Base-by-base conservation (phyloP, 2,797 vertebrate species). In the Phrynocephalus vlangalii region DNA sequence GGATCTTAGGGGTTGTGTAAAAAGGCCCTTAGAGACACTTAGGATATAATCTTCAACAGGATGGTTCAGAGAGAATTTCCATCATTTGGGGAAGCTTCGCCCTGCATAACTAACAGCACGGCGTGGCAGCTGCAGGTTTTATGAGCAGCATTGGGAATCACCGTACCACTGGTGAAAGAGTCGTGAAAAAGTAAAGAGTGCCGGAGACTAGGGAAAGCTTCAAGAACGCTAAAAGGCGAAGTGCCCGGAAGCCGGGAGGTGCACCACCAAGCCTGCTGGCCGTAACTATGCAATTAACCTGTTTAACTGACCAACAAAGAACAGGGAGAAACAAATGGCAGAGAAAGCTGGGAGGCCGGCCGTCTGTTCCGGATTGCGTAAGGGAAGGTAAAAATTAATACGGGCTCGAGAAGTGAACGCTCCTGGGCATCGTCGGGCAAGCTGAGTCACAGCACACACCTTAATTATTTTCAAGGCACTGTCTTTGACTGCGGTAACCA, bases 361-460 rank as follows among this genome's bases (percentile, higher is more conserved):
- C 71, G 67, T 11, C 9, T 11, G 33, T 7, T 30, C 7, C 1
- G 28, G 38, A 16, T 84, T 76, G 71, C 70, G 3, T 71, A 76
- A 44, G 30, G 20, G 1, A 2, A 48, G n/a, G 88, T 7, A 38
- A 63, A 30, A 60, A 50, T 26, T 56, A 30, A 73, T 56, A 79
- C 2, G 5, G 30, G 67, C 33, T 7, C 4, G 10, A 22, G 71
- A 85, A 88, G 26, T 60, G 26, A 77, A n/a, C 1, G 79, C 87
- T 85, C 78, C 87, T 2, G 72, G 87, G 83, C 87, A 88, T 18
- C 30, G 48, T 15, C 78, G 72, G 20, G 24, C 52, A 63, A 67
- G 11, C 86, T 76, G 71, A 82, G 30, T 68, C 48, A 30, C 6
- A 3, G 1, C 44, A 56, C 60, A 2, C n/a, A n/a, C 20, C 38